These are phyloP conservation scores for Agrilus cyanescens DNA, from an alignment of 2,888 invertebrate genomes.

Conservation along the genomic window DNA sequence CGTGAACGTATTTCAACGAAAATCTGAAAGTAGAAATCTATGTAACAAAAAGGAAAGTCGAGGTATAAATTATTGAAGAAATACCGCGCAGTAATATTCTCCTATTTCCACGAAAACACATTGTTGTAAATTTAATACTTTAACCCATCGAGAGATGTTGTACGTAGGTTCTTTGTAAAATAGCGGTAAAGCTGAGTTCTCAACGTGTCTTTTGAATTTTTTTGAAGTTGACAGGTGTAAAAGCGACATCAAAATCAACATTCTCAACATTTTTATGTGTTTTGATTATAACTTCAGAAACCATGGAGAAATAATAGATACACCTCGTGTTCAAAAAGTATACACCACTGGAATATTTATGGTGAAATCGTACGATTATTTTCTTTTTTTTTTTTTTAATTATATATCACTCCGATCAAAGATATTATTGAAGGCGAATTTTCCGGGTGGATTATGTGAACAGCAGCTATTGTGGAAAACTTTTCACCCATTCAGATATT, in stretches of 20 bases:
- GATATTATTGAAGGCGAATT: no score
- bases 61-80: neutral
- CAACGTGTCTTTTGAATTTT: conserved; percentile 18
- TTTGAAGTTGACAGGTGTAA: conserved; percentile 17
- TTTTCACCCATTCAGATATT: no score
- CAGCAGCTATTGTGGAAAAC: no score
- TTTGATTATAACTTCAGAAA: no score
- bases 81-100: conserved; percentile 36
- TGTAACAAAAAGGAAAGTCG: no score
- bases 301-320: no score
- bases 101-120: conserved; percentile 38
- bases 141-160: conserved; percentile 31
- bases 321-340: no score
- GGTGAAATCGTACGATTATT: no score
- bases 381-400: no score
- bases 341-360: no score
- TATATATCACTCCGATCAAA: no score
- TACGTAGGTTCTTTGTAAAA: conserved; percentile 24
- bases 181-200: conserved; percentile 19
- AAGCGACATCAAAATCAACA: conserved; percentile 19
- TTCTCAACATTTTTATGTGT: conserved; percentile 7
- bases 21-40: conserved; percentile 19
- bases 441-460: neutral
- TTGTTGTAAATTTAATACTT: conserved; percentile 33
- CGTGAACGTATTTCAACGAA: conserved; percentile 26